phyloP scores from a whole-genome alignment of 2,113 vertebrate species.

The Spheniscus mendiculus region DNA sequence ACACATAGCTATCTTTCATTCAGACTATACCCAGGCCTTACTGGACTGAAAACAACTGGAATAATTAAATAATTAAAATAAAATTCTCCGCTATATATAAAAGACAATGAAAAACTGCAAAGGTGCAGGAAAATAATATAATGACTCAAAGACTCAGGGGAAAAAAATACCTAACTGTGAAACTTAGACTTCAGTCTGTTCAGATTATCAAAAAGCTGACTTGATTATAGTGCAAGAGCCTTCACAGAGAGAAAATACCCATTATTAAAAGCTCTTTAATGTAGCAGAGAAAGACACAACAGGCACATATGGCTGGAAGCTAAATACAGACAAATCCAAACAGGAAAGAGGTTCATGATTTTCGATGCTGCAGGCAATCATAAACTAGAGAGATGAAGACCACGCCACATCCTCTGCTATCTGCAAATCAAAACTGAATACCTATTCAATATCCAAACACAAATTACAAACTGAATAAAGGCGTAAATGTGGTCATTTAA shows the following conservation, averaged over 20 bases:
- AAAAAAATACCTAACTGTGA: neutral
- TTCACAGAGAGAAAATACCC: conserved; percentile 33
- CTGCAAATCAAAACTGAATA: neutral
- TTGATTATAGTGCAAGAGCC: conserved; percentile 29
- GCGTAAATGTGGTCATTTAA: neutral
- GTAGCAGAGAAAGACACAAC: neutral
- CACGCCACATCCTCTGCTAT: neutral
- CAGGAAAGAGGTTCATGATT: neutral
- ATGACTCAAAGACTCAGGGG: neutral
- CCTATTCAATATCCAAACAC: neutral
- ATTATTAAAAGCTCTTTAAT: conserved; percentile 44
- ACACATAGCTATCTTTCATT: rapidly evolving
- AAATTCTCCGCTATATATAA: neutral
- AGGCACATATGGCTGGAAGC: conserved; percentile 30
- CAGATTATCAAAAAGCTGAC: conserved; percentile 9
- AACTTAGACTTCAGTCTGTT: conserved; percentile 35
- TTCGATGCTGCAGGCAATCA: neutral
- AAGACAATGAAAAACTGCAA: neutral
- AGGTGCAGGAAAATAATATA: neutral
- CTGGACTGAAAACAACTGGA: neutral
- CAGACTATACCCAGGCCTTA: neutral
- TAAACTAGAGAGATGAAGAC: neutral
- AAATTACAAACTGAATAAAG: neutral
- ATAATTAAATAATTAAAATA: neutral
- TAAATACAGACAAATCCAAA: conserved; percentile 8